phyloP scores from a whole-genome alignment of 2,888 invertebrate genomes.

The Bruchidius siliquastri region DNA sequence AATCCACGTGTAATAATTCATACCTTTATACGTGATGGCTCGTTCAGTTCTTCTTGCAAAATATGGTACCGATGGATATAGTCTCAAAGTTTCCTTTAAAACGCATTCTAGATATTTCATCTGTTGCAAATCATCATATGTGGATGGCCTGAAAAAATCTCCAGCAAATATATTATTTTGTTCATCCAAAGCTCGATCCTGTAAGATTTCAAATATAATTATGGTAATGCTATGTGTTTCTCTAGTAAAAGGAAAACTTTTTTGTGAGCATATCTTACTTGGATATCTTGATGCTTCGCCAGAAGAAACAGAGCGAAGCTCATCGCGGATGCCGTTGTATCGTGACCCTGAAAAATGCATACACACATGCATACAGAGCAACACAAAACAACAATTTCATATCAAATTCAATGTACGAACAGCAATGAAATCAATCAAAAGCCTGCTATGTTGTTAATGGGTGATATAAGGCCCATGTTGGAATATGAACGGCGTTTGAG shows the following conservation, averaged over 20 bases:
- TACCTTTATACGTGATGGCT: not conserved
- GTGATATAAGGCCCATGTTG: too few relatives aligned
- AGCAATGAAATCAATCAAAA: too few relatives aligned
- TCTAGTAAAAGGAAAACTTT: too few relatives aligned
- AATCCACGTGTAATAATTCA: too few relatives aligned
- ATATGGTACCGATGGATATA: slow-evolving; percentile 53
- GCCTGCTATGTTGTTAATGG: too few relatives aligned
- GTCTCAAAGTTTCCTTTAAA: slow-evolving; percentile 52
- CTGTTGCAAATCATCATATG: slow-evolving; percentile 45
- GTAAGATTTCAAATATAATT: slow-evolving; percentile 19
- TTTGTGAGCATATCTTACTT: slow-evolving; percentile 27
- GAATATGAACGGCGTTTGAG: too few relatives aligned
- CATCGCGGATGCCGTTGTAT: slow-evolving; percentile 49
- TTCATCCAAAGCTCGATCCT: slow-evolving; percentile 45
- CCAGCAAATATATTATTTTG: slow-evolving; percentile 38
- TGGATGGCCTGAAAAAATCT: slow-evolving; percentile 22
- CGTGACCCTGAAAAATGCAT: slow-evolving; percentile 44
- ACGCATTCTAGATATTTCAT: slow-evolving; percentile 55
- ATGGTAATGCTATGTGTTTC: too few relatives aligned
- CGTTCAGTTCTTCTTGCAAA: slow-evolving; percentile 40
- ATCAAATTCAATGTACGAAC: too few relatives aligned
- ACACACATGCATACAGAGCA: too few relatives aligned
- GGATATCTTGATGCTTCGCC: slow-evolving; percentile 46
- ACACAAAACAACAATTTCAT: too few relatives aligned
- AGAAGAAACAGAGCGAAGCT: slow-evolving; percentile 47